These are phyloP conservation scores for Bombylius major DNA, from an alignment of 2,888 invertebrate genomes.

Conservation along the genomic window DNA sequence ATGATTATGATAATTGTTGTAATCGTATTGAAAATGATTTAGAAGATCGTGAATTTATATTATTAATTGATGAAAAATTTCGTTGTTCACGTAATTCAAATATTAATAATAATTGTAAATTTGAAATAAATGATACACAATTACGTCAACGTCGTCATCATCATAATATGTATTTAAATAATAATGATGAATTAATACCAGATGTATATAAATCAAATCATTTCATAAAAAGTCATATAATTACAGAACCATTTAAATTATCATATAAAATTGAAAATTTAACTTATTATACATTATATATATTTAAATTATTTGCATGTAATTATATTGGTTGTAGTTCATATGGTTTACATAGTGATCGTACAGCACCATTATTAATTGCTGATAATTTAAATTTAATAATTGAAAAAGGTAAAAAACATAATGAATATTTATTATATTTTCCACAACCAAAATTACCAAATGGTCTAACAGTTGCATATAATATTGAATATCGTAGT, in stretches of 20 bases:
- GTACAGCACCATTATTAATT: slow-evolving; percentile 35
- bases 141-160: background rate
- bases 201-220: background rate
- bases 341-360: slow-evolving; percentile 34
- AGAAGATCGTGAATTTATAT: slow-evolving; percentile 21
- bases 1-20: slow-evolving; percentile 28
- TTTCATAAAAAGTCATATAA: background rate
- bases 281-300: slow-evolving; percentile 45
- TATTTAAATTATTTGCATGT: slow-evolving; percentile 48
- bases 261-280: slow-evolving; percentile 32
- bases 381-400: slow-evolving; percentile 37
- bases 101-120: background rate
- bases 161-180: too few species aligned
- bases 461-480: slow-evolving; percentile 52
- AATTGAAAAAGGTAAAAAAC: background rate
- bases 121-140: background rate
- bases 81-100: slow-evolving; percentile 16
- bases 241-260: background rate
- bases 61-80: slow-evolving; percentile 19
- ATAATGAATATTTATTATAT: slow-evolving; percentile 21
- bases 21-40: slow-evolving; percentile 17
- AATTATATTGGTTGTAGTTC: slow-evolving; percentile 41
- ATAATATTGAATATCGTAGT: slow-evolving; percentile 40
- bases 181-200: background rate
- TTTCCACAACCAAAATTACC: slow-evolving; percentile 52